Evolutionary conservation across 2,113 vertebrate species (phyloP).

Genomic region (Scomber scombrus): DNA sequence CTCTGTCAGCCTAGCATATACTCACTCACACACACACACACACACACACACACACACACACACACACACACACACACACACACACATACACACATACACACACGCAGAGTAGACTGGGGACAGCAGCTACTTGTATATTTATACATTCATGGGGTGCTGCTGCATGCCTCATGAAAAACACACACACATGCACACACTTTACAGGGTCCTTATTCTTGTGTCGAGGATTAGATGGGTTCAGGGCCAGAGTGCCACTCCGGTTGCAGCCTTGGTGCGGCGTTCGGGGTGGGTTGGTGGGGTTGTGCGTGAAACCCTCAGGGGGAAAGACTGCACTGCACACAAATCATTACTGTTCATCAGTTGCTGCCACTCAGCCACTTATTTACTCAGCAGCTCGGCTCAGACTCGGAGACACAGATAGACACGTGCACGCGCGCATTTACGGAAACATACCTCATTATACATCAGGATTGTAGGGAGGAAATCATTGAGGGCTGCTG

Average conservation of each 20-base stretch:
- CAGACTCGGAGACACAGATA: conserved; percentile 1
- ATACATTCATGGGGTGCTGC: conserved; percentile 75
- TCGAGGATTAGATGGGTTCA: conserved; percentile 76
- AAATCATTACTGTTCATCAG: conserved; percentile 83
- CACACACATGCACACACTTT: conserved; percentile 37
- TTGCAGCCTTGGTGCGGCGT: conserved; percentile 43
- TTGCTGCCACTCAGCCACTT: conserved; percentile 73
- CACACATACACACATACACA: not conserved
- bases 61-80: not conserved
- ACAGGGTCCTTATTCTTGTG: conserved; percentile 68
- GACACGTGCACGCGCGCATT: not conserved
- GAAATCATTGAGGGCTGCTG: conserved; percentile 7
- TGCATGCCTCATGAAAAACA: conserved; percentile 58
- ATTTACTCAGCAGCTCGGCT: conserved; percentile 68
- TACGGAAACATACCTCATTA: conserved; percentile 47
- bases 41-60: not conserved
- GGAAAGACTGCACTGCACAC: conserved; percentile 67
- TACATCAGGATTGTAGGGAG: conserved; percentile 1
- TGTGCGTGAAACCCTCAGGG: conserved; percentile 52
- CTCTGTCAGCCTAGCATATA: conserved; percentile 31
- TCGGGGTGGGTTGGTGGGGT: conserved; percentile 32
- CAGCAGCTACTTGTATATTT: conserved; percentile 76
- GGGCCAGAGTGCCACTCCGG: conserved; percentile 68
- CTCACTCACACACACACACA: not conserved
- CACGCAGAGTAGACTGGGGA: conserved; percentile 32